Percentiles rank a stretch among this genome's conserved stretches.
phyloP scores from a whole-genome alignment of 1,140 invertebrate genomes.

The Dendroctonus valens region DNA sequence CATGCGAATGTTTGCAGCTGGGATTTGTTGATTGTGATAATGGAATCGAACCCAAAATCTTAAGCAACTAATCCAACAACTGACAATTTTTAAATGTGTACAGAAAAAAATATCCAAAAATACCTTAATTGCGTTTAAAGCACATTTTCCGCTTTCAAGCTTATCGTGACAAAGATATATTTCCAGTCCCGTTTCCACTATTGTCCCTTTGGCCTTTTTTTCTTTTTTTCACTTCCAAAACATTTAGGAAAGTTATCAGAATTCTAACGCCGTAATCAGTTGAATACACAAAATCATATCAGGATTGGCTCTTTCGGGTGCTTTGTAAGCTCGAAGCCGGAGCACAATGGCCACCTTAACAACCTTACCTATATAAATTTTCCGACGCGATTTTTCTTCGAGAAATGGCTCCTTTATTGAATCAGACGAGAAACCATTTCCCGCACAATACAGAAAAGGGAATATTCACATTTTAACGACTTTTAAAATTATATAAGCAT shows the following conservation, averaged over 20 bases:
- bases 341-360: conserved; percentile 20
- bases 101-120: too few relatives aligned
- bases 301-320: conserved; percentile 11
- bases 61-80: too few relatives aligned
- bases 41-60: too few relatives aligned
- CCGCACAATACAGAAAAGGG: conserved; percentile 3
- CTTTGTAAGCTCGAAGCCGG: conserved; percentile 13
- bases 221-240: conserved; percentile 14
- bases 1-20: too few relatives aligned
- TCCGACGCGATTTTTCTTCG: conserved; percentile 18
- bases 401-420: conserved; percentile 20
- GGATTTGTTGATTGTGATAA: too few relatives aligned
- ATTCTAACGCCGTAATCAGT: conserved; percentile 21
- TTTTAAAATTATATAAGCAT: neutral
- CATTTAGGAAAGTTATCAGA: conserved; percentile 20
- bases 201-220: neutral
- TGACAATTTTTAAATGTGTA: too few relatives aligned
- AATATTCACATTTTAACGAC: conserved; percentile 14
- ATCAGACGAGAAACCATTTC: conserved; percentile 13
- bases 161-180: too few relatives aligned
- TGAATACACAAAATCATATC: conserved; percentile 23
- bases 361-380: conserved; percentile 25
- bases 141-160: too few relatives aligned
- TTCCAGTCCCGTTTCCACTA: neutral
- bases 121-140: too few relatives aligned